phyloP scores from a whole-genome alignment of 2,888 invertebrate genomes.

The Pyrrhosoma nymphula region DNA sequence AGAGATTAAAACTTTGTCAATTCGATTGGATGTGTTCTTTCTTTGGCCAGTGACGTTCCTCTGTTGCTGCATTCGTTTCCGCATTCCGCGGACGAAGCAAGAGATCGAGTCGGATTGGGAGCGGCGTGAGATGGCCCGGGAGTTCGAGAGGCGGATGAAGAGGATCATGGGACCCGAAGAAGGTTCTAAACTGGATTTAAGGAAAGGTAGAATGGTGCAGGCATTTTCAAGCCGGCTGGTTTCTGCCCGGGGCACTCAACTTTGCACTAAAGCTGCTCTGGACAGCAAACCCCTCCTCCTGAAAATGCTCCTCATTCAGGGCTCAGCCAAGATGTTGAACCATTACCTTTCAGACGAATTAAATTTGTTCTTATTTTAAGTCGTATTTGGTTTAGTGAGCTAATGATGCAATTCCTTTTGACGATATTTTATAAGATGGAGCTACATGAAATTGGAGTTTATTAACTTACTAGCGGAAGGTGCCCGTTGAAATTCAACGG shows the following conservation, averaged over 20 bases:
- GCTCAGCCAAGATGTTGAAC: not conserved
- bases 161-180: slow-evolving; percentile 92
- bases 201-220: slow-evolving; percentile 81
- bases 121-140: slow-evolving; percentile 89
- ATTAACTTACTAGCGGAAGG: too few relatives aligned
- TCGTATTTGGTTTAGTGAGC: not conserved
- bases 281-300: not conserved
- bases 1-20: too few relatives aligned
- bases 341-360: not conserved
- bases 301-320: not conserved
- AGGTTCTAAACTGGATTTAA: slow-evolving; percentile 87
- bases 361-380: not conserved
- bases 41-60: slow-evolving; percentile 85
- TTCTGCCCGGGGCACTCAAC: not conserved
- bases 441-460: too few relatives aligned
- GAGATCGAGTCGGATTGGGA: slow-evolving; percentile 96
- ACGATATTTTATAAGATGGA: too few relatives aligned
- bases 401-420: too few relatives aligned
- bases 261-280: not conserved
- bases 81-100: slow-evolving; percentile 95
- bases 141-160: slow-evolving; percentile 89
- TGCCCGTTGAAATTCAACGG: too few relatives aligned
- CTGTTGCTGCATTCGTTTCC: slow-evolving; percentile 94
- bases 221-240: slow-evolving; percentile 2
- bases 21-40: not conserved